These are phyloP conservation scores for Microcebus ravelobensis DNA, from an alignment of 2,113 vertebrate species.

Conservation along the genomic window DNA sequence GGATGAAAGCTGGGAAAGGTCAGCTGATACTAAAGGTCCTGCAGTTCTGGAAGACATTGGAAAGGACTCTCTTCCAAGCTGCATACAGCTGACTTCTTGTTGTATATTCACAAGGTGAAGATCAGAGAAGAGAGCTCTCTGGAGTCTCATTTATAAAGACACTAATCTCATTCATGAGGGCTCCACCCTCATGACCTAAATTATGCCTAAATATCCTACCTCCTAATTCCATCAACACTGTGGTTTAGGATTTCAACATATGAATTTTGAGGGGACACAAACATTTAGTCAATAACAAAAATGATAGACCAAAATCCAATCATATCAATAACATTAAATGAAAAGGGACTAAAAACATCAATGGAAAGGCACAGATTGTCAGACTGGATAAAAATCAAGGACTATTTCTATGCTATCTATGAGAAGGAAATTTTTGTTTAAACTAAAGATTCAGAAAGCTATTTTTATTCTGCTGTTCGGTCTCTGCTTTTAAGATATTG, in stretches of 20 bases:
- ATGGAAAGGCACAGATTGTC: neutral
- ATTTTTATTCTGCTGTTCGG: neutral
- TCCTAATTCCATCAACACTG: neutral
- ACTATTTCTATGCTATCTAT: neutral
- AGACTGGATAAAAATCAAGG: neutral
- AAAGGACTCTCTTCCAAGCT: too few relatives aligned
- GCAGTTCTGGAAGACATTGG: neutral
- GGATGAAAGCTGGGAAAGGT: neutral
- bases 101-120: neutral
- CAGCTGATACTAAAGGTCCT: neutral
- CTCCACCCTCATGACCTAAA: neutral
- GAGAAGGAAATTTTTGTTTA: neutral
- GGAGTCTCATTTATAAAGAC: neutral
- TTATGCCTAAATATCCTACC: neutral
- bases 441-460: neutral
- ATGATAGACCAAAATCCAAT: neutral
- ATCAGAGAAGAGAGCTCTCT: neutral
- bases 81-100: neutral
- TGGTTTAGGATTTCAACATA: neutral
- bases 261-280: neutral
- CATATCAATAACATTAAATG: neutral
- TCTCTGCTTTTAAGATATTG: neutral
- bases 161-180: neutral
- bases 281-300: neutral
- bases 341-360: neutral